phyloP scores from a whole-genome alignment of 2,113 vertebrate genomes.

The Nasalis larvatus region DNA sequence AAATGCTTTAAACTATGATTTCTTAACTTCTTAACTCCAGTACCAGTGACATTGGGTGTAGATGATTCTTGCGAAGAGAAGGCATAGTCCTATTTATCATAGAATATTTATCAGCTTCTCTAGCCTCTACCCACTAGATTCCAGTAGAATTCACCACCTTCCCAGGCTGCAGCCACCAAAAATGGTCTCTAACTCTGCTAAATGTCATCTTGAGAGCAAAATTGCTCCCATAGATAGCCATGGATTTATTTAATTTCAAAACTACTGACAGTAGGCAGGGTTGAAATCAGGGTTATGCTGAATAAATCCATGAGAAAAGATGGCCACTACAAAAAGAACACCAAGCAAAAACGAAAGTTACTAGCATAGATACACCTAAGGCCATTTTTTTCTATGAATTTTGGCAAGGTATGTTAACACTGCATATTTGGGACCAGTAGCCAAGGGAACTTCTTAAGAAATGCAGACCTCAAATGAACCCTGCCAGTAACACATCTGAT shows the following conservation, averaged over 20 bases:
- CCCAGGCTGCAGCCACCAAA: neutral
- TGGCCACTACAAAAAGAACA: neutral
- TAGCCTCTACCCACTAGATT: neutral
- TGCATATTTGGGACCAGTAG: neutral
- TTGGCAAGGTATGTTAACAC: no score
- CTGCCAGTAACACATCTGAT: neutral
- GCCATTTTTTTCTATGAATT: neutral
- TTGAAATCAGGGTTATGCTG: neutral
- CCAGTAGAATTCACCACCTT: no score
- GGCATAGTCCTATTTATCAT: rapidly evolving
- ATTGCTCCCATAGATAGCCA: rapidly evolving
- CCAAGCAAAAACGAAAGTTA: neutral
- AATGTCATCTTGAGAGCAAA: neutral
- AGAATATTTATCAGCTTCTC: neutral
- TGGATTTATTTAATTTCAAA: neutral
- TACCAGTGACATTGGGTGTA: no score
- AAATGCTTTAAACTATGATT: neutral
- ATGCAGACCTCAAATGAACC: no score
- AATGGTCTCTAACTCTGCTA: neutral
- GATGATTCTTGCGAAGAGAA: neutral
- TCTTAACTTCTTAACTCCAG: neutral
- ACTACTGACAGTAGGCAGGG: neutral
- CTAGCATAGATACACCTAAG: neutral
- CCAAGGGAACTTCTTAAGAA: neutral
- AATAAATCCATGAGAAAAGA: neutral